Percentiles rank a stretch among this genome's conserved stretches.
phyloP scores from a whole-genome alignment of 1,140 invertebrate genomes.

The Ceratina australensis region DNA sequence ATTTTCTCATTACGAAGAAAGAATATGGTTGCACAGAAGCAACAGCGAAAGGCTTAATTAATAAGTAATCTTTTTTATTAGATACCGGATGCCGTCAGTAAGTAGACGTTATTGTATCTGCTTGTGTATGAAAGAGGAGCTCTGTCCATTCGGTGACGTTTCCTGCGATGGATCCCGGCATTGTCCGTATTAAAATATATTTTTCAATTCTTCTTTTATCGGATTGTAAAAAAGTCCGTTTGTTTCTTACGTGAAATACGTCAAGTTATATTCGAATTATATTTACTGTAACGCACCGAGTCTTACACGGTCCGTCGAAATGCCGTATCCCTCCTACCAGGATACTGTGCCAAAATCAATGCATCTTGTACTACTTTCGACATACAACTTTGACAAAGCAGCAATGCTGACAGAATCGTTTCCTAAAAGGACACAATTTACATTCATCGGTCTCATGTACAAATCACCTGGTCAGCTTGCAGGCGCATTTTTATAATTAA shows the following conservation, averaged over 20 bases:
- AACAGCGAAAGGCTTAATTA: background rate
- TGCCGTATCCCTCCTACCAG: no score
- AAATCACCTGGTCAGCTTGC: background rate
- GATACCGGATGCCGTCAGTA: conserved; percentile 11
- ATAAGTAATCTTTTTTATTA: conserved; percentile 30
- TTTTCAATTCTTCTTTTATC: background rate
- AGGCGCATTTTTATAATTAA: background rate
- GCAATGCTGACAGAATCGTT: background rate
- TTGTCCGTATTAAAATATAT: background rate
- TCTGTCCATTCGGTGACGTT: conserved; percentile 2
- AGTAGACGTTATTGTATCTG: conserved; percentile 26
- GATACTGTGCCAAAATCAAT: conserved; percentile 7
- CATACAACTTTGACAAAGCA: background rate
- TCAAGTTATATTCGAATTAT: background rate
- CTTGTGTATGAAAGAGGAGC: conserved; percentile 28
- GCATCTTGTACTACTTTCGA: background rate
- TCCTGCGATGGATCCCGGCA: background rate
- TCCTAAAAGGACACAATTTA: background rate
- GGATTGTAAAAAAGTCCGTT: no score
- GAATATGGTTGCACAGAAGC: background rate
- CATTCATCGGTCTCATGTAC: background rate
- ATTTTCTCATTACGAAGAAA: no score
- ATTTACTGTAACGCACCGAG: no score
- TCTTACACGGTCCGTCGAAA: background rate
- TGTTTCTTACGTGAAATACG: background rate